Evolutionary conservation across 2,797 vertebrate genomes (phyloP).

Genomic region (Karalla daura): DNA sequence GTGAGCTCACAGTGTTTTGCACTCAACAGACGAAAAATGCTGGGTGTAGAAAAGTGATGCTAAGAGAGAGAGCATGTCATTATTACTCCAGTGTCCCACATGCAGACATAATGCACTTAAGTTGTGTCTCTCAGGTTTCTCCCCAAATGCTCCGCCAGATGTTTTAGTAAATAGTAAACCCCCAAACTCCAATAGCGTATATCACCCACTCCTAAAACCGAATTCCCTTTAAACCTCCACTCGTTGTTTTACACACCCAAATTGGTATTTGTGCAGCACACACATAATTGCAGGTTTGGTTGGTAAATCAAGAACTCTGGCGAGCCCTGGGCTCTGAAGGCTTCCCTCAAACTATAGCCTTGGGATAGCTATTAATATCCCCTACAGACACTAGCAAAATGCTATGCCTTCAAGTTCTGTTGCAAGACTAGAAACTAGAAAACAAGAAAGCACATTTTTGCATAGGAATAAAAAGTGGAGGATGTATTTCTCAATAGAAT

Average conservation of each 20-base stretch:
- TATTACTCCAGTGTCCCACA: slow-evolving; percentile 62
- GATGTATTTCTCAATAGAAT: slow-evolving; percentile 26
- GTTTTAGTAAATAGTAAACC: slow-evolving; percentile 59
- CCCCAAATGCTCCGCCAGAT: slow-evolving; percentile 61
- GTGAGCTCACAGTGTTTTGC: slow-evolving; percentile 60
- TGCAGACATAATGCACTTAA: slow-evolving; percentile 27
- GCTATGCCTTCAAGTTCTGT: slow-evolving; percentile 59
- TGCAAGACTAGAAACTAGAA: slow-evolving; percentile 36
- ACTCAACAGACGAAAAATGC: slow-evolving; percentile 61
- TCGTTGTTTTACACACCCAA: slow-evolving; percentile 85
- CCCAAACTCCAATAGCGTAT: slow-evolving; percentile 49
- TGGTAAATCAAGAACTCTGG: slow-evolving; percentile 84
- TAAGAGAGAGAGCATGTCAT: slow-evolving; percentile 63
- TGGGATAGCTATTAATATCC: slow-evolving; percentile 85
- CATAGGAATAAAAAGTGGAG: slow-evolving; percentile 38
- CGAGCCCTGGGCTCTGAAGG: slow-evolving; percentile 77
- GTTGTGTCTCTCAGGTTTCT: slow-evolving; percentile 31
- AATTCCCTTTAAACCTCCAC: slow-evolving; percentile 73
- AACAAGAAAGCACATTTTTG: slow-evolving; percentile 18
- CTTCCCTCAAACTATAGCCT: slow-evolving; percentile 85
- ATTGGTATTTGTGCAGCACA: slow-evolving; percentile 85
- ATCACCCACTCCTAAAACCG: slow-evolving; percentile 60
- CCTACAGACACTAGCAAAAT: slow-evolving; percentile 77
- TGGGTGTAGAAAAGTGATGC: slow-evolving; percentile 58
- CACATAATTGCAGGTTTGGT: slow-evolving; percentile 85